These are phyloP conservation scores for Rhinichthys osculus DNA, from an alignment of 2,797 vertebrate genomes.

Conservation along the genomic window DNA sequence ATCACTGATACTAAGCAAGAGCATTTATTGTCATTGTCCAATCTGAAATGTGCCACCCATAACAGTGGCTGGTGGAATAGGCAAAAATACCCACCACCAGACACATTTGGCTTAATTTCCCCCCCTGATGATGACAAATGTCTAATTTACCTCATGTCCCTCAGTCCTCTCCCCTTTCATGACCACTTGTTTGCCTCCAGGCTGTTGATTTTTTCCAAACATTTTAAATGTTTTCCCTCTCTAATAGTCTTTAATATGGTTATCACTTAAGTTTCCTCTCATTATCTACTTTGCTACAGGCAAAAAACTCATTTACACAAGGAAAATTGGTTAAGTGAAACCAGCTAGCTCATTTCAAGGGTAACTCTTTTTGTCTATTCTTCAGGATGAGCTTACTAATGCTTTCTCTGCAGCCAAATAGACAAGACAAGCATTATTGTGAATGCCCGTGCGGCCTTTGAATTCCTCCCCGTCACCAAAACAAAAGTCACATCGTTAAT, in stretches of 20 bases:
- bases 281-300: conserved; percentile 58
- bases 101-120: background rate
- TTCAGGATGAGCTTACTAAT: conserved; percentile 77
- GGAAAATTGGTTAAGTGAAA: conserved; percentile 58
- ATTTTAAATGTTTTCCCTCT: conserved; percentile 45
- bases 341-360: conserved; percentile 70
- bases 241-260: conserved; percentile 49
- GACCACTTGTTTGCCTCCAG: conserved; percentile 5
- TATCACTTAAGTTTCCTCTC: conserved; percentile 46
- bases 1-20: background rate
- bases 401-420: conserved; percentile 79
- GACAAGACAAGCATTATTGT: conserved; percentile 80
- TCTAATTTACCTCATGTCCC: conserved; percentile 1
- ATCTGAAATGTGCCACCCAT: background rate
- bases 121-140: background rate
- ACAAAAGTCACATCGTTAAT: conserved; percentile 83
- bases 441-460: conserved; percentile 74
- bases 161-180: background rate
- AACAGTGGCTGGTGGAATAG: conserved; percentile 1
- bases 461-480: conserved; percentile 80
- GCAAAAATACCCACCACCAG: background rate
- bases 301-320: conserved; percentile 52
- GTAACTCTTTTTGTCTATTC: conserved; percentile 73
- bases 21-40: background rate
- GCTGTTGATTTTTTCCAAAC: conserved; percentile 33